Evolutionary conservation across 2,797 vertebrate genomes (phyloP).

Genomic region (Pteropus rufus): DNA sequence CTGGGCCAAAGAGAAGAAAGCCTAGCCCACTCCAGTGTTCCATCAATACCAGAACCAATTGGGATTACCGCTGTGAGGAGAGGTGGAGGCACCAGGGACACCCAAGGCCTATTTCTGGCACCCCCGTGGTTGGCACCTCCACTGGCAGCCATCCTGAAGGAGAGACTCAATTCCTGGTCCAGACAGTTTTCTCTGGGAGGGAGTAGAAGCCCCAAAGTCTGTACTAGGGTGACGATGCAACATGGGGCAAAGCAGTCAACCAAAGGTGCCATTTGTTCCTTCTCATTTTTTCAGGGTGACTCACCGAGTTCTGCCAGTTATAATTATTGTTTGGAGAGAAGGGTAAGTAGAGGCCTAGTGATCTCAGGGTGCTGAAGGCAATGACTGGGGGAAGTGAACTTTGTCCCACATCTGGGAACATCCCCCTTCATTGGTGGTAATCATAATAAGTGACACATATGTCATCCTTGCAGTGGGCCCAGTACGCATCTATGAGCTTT

Average conservation of each 20-base stretch:
- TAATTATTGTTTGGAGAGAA: background rate
- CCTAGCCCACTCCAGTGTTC: fast-evolving
- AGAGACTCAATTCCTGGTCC: background rate
- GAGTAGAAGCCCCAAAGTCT: background rate
- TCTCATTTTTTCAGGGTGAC: background rate
- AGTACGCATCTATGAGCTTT: background rate
- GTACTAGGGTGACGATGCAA: background rate
- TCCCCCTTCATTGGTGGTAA: no score
- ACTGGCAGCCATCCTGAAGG: fast-evolving
- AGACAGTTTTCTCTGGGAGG: background rate
- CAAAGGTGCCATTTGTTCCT: background rate
- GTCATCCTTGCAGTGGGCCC: fast-evolving
- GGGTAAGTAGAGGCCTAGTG: background rate
- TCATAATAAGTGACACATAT: fast-evolving
- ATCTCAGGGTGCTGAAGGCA: background rate
- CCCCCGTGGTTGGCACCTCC: no score
- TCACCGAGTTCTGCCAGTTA: background rate
- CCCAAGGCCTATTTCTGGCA: background rate
- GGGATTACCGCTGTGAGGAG: fast-evolving
- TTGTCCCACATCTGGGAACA: fast-evolving
- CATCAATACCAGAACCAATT: no score
- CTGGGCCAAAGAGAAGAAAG: background rate
- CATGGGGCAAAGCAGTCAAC: fast-evolving
- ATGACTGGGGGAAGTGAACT: no score
- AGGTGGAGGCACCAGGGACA: background rate